These are phyloP conservation scores for Macroglossus sobrinus DNA, from an alignment of 2,113 vertebrate species.

Conservation along the genomic window DNA sequence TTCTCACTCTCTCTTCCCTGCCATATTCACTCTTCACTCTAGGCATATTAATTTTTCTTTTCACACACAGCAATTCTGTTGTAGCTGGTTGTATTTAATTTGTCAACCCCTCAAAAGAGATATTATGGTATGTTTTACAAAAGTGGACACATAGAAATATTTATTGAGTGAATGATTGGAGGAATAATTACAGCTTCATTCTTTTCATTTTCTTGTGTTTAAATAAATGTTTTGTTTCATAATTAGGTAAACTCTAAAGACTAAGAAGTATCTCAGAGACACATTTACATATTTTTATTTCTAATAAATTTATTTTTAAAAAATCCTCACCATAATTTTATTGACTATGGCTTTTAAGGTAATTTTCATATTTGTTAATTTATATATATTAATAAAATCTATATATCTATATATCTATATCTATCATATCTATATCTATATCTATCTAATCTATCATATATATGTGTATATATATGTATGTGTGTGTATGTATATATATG, in stretches of 20 bases:
- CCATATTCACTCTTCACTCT: not conserved
- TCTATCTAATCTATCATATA: too few species aligned
- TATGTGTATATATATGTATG: not conserved
- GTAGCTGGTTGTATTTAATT: not conserved
- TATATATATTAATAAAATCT: not conserved
- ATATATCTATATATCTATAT: too few species aligned
- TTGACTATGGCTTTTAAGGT: not conserved
- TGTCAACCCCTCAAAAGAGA: not conserved
- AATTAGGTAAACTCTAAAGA: not conserved
- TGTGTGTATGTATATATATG: not conserved
- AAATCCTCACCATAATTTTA: not conserved
- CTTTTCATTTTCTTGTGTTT: conserved; percentile 9
- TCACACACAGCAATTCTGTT: not conserved
- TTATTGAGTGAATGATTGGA: not conserved
- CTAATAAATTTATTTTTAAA: not conserved
- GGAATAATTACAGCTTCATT: not conserved
- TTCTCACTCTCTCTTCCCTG: not conserved
- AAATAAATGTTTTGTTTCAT: not conserved
- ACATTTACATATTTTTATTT: not conserved
- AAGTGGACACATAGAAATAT: not conserved
- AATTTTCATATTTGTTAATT: not conserved
- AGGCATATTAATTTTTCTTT: not conserved
- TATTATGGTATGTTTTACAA: not conserved
- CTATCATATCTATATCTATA: too few species aligned
- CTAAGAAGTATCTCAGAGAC: not conserved